Conservation (phyloP, 2,888 invertebrate species). For the Hyposoter dolosus region DNA sequence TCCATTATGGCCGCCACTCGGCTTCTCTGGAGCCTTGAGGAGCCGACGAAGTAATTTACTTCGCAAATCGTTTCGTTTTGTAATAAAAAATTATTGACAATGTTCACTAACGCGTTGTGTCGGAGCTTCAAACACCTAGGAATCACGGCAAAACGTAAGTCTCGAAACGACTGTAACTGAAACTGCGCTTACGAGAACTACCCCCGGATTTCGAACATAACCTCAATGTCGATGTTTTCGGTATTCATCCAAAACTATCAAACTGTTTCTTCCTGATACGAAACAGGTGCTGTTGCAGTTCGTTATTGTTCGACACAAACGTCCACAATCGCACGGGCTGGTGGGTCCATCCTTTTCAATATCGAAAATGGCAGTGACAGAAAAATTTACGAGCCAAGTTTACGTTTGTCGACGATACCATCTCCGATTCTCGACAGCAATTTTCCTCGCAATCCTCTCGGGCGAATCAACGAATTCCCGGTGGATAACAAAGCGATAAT, state of each 20-base stretch:
- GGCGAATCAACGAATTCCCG: slow-evolving; percentile 73
- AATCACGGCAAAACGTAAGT: slow-evolving; percentile 66
- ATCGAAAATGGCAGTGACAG: slow-evolving; percentile 19
- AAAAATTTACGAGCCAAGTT: slow-evolving; percentile 69
- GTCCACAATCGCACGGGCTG: not conserved
- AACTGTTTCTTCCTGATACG: slow-evolving; percentile 5
- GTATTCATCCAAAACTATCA: not conserved
- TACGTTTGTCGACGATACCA: slow-evolving; percentile 57
- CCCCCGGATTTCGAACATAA: slow-evolving; percentile 24
- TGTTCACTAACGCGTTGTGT: slow-evolving; percentile 72
- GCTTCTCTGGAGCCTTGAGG: slow-evolving; percentile 40
- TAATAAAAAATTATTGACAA: slow-evolving; percentile 55
- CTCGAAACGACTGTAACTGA: not conserved
- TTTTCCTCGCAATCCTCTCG: slow-evolving; percentile 66
- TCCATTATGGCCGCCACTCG: slow-evolving; percentile 32
- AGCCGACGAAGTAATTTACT: slow-evolving; percentile 16
- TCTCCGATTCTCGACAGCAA: slow-evolving; percentile 75
- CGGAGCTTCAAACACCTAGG: slow-evolving; percentile 65
- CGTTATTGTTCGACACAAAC: slow-evolving; percentile 61
- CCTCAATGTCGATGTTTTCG: slow-evolving; percentile 15
- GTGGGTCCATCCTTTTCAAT: slow-evolving; percentile 14
- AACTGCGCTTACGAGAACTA: not conserved
- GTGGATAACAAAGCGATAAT: slow-evolving; percentile 72
- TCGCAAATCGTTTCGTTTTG: slow-evolving; percentile 23
- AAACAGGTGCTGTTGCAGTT: slow-evolving; percentile 42